phyloP scores from a whole-genome alignment of 2,888 invertebrate species.

The Platerodrilus igneus region DNA sequence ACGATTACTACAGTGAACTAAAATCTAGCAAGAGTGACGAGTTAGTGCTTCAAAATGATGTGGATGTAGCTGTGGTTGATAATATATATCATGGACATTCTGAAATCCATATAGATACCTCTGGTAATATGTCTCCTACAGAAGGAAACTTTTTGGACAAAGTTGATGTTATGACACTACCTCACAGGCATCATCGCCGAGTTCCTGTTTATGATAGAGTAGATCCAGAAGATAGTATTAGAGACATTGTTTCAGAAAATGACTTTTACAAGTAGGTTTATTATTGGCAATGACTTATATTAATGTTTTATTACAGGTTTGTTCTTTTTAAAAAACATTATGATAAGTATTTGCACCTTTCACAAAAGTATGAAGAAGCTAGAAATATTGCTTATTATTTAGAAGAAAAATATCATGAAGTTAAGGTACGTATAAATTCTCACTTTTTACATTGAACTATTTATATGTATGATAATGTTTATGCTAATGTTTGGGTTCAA shows the following conservation, averaged over 20 bases:
- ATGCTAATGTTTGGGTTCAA: no score
- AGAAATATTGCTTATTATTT: slow-evolving; percentile 58
- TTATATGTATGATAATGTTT: slow-evolving; percentile 1
- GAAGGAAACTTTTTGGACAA: slow-evolving; percentile 41
- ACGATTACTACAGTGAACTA: slow-evolving; percentile 47
- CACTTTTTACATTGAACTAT: neutral
- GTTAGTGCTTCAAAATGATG: slow-evolving; percentile 49
- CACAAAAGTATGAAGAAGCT: slow-evolving; percentile 60
- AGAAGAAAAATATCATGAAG: slow-evolving; percentile 61
- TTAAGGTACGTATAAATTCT: slow-evolving; percentile 55
- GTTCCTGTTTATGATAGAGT: slow-evolving; percentile 51
- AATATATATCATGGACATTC: slow-evolving; percentile 50
- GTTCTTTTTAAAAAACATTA: slow-evolving; percentile 61
- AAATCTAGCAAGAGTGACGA: slow-evolving; percentile 53
- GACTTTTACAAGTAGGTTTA: slow-evolving; percentile 55
- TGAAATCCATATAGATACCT: slow-evolving; percentile 45
- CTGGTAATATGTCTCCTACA: slow-evolving; percentile 40
- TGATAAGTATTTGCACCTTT: slow-evolving; percentile 57
- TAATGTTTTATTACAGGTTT: slow-evolving; percentile 53
- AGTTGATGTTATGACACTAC: slow-evolving; percentile 35
- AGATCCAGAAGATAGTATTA: slow-evolving; percentile 60
- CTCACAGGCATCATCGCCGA: slow-evolving; percentile 38
- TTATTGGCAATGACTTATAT: slow-evolving; percentile 1
- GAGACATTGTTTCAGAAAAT: slow-evolving; percentile 60
- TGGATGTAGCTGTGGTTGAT: slow-evolving; percentile 42